Conservation (phyloP, 2,113 vertebrate species). For the Aplodontia rufa region DNA sequence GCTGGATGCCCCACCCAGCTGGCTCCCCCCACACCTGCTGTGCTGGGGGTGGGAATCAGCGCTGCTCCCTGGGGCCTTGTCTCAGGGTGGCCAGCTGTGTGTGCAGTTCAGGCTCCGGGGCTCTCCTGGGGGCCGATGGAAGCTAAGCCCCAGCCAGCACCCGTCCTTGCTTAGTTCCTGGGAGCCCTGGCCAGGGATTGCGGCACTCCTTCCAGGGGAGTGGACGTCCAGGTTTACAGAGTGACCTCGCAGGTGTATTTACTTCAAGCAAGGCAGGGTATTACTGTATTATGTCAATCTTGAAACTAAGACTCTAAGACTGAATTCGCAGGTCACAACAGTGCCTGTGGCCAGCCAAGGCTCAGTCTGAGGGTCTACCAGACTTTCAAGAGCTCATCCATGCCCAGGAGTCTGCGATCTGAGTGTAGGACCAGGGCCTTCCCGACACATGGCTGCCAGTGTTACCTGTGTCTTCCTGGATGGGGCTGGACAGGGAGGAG, state of each 20-base stretch:
- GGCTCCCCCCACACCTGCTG: not conserved
- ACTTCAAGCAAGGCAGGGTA: not conserved
- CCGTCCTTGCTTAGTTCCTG: not conserved
- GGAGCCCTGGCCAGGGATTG: fast-evolving
- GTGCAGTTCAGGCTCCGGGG: not conserved
- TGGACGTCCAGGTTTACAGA: not conserved
- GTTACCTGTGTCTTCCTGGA: not conserved
- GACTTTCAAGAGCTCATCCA: not conserved
- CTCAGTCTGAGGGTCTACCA: not conserved
- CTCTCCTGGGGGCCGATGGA: not conserved
- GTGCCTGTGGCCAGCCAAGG: not conserved
- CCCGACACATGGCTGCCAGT: not conserved
- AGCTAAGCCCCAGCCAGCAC: not conserved
- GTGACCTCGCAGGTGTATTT: not conserved
- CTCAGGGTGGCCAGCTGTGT: not conserved
- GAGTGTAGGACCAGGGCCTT: not conserved
- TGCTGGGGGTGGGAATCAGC: not conserved
- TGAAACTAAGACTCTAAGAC: not conserved
- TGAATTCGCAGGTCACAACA: not conserved
- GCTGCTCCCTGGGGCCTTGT: not conserved
- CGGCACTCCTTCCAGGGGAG: not conserved
- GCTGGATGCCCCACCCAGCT: too few species aligned
- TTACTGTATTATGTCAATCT: not conserved
- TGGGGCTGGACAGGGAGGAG: not conserved
- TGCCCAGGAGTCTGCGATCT: not conserved